Evolutionary conservation across 1,140 invertebrate genomes (phyloP).

Genomic region (Bactericera cockerelli): DNA sequence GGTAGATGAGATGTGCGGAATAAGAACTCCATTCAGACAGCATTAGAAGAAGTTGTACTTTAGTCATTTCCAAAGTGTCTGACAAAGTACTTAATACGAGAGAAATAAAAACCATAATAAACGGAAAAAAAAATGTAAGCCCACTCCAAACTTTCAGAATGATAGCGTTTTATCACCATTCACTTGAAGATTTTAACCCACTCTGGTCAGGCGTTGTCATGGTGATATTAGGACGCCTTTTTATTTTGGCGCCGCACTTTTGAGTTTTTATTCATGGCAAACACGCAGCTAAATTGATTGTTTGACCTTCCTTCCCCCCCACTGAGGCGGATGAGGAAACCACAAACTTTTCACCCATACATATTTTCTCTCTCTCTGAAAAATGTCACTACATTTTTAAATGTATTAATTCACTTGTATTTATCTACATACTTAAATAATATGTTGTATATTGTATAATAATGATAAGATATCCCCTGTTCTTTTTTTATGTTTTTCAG

Average conservation of each 20-base stretch:
- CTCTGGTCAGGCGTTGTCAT: constrained; percentile 7
- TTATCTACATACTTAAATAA: no score
- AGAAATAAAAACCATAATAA: constrained; percentile 3
- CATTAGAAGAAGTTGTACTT: no score
- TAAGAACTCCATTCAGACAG: no score
- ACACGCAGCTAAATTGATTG: constrained; percentile 9
- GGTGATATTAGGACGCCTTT: not conserved
- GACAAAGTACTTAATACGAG: constrained; percentile 4
- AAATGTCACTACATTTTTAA: not conserved
- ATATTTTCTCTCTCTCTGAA: not conserved
- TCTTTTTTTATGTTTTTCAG: not conserved
- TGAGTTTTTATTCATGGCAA: constrained; percentile 7
- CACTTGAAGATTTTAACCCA: constrained; percentile 6
- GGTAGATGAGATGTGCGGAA: no score
- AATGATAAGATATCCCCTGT: not conserved
- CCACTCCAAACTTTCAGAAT: not conserved
- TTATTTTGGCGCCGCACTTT: constrained; percentile 7
- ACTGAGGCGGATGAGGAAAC: not conserved
- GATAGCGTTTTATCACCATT: constrained; percentile 1
- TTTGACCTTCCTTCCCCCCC: not conserved
- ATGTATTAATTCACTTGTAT: not conserved
- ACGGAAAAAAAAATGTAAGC: not conserved
- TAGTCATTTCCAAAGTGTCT: not conserved
- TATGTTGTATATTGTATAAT: no score
- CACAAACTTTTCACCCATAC: not conserved